Percentiles rank a stretch among this genome's conserved stretches.
Conservation (phyloP, 2,888 invertebrate species). For the Aplocera efformata region DNA sequence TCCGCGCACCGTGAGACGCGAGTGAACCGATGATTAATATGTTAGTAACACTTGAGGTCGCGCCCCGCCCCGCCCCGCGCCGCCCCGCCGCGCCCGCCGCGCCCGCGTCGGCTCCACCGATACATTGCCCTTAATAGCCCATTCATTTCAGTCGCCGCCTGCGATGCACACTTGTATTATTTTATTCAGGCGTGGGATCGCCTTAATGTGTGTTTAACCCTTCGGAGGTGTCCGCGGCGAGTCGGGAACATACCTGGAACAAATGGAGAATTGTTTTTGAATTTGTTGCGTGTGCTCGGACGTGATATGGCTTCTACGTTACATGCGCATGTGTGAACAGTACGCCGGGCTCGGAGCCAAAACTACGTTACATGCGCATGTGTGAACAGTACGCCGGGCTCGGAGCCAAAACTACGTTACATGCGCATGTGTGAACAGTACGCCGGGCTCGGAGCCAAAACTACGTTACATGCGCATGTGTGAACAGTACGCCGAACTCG, state of each 20-base stretch:
- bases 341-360: no score
- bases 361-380: no score
- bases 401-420: no score
- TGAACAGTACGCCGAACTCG: no score
- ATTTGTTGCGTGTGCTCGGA: background rate
- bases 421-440: no score
- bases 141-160: conserved; percentile 30
- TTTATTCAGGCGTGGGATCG: conserved; percentile 24
- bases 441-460: no score
- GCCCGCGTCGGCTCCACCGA: background rate
- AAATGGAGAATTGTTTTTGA: conserved; percentile 18
- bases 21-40: conserved; percentile 13
- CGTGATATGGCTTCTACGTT: no score
- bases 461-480: no score
- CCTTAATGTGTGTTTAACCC: conserved; percentile 24
- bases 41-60: no score
- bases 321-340: no score
- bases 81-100: background rate
- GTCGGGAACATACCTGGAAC: conserved; percentile 16
- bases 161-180: conserved; percentile 18
- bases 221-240: conserved; percentile 13
- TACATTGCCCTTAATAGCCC: conserved; percentile 31
- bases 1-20: conserved; percentile 2
- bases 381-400: no score
- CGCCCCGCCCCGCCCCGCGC: background rate